A percentile compares a stretch with the other conserved stretches of the same genome.
Conservation (phyloP, 2,888 invertebrate genomes). For the Hypsopygia costalis region DNA sequence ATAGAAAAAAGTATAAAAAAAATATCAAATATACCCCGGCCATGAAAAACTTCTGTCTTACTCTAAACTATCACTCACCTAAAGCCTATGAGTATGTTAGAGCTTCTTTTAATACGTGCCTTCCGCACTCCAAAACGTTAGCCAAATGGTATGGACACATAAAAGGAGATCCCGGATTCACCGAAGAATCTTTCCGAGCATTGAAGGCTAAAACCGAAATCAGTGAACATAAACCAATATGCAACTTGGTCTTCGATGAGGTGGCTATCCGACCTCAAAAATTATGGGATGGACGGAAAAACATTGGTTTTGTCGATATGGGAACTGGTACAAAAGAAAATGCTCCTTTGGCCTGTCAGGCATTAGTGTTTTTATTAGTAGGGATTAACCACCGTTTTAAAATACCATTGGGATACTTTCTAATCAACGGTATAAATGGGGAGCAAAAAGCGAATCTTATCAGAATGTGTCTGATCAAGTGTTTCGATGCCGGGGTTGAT, state of each 20-base stretch:
- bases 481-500: no score
- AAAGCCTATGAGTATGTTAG: conserved; percentile 14
- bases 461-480: no score
- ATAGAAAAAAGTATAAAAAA: conserved; percentile 3
- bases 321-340: no score
- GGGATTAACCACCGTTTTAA: no score
- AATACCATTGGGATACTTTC: no score
- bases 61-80: conserved; percentile 1
- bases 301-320: no score
- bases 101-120: conserved; percentile 13
- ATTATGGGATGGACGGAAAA: no score
- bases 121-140: conserved; percentile 15
- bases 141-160: conserved; percentile 13
- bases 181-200: conserved; percentile 12
- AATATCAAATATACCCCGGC: background rate
- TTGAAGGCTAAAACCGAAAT: conserved; percentile 11
- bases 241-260: conserved; percentile 15
- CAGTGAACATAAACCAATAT: conserved; percentile 8
- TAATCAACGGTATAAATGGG: no score
- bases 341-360: no score
- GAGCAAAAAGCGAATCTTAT: no score
- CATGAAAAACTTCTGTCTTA: background rate
- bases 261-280: conserved; percentile 16
- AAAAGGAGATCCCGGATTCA: conserved; percentile 12
- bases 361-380: no score